Conservation (phyloP, 2,113 vertebrate species). For the Rhinolophus ferrumequinum region DNA sequence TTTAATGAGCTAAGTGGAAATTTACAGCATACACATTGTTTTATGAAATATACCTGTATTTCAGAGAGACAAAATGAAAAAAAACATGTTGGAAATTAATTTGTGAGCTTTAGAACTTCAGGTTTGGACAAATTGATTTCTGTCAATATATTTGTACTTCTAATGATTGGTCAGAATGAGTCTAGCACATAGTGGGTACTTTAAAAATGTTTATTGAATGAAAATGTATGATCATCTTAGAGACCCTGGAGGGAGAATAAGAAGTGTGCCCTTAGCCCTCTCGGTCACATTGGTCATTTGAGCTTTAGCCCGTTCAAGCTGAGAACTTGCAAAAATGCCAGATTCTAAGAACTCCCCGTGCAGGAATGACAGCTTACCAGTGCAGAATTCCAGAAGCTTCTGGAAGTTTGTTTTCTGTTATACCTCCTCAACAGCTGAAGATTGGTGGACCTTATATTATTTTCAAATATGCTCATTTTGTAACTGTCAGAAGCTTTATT, state of each 20-base stretch:
- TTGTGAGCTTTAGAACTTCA: neutral
- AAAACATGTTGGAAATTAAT: neutral
- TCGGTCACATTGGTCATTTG: neutral
- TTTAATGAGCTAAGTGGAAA: constrained; percentile 58
- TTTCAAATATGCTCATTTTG: neutral
- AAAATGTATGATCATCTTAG: neutral
- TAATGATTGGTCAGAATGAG: neutral
- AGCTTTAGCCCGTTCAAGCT: neutral
- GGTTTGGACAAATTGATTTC: neutral
- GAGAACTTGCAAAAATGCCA: neutral
- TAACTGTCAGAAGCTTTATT: neutral
- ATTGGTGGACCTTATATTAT: neutral
- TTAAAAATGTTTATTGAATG: neutral
- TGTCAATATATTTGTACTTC: neutral
- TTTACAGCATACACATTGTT: constrained; percentile 1
- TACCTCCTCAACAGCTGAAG: neutral
- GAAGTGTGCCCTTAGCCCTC: neutral
- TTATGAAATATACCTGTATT: constrained; percentile 32
- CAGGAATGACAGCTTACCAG: neutral
- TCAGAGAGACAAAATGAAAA: neutral
- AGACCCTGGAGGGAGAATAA: neutral
- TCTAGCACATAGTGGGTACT: neutral
- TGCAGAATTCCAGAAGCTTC: neutral
- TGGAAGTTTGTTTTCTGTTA: neutral
- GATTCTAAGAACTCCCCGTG: neutral